phyloP scores from a whole-genome alignment of 1,140 invertebrate species.

The Anthonomus grandis region DNA sequence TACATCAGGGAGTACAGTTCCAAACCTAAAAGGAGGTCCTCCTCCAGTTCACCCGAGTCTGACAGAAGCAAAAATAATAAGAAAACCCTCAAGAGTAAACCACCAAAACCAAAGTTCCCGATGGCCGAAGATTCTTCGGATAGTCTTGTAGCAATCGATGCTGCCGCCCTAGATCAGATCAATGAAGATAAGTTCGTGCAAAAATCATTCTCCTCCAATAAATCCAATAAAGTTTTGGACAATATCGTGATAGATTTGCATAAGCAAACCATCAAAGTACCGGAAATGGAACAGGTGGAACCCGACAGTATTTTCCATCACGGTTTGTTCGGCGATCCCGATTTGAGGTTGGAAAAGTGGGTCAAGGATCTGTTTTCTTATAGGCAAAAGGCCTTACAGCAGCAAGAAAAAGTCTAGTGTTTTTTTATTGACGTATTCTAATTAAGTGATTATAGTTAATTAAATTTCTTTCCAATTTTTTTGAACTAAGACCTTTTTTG shows the following conservation, averaged over 20 bases:
- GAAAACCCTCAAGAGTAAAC: constrained; percentile 18
- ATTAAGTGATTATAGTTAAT: no score
- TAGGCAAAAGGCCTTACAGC: constrained; percentile 44
- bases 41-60: constrained; percentile 24
- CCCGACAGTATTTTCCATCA: constrained; percentile 46
- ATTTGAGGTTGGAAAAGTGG: constrained; percentile 45
- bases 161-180: constrained; percentile 38
- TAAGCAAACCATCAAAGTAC: constrained; percentile 46
- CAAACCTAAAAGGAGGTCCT: constrained; percentile 31
- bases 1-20: constrained; percentile 38
- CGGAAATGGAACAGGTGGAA: constrained; percentile 41
- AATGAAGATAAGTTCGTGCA: constrained; percentile 41
- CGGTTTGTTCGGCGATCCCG: constrained; percentile 42
- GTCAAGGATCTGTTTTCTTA: constrained; percentile 43
- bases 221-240: constrained; percentile 37
- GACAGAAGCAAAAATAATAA: constrained; percentile 18
- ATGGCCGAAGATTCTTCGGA: not conserved
- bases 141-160: constrained; percentile 26
- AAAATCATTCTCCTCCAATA: constrained; percentile 37
- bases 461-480: no score
- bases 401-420: no score
- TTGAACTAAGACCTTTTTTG: no score
- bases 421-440: no score
- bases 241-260: constrained; percentile 47
- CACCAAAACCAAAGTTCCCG: not conserved